A percentile compares a stretch with the other conserved stretches of the same genome.
These are phyloP conservation scores for Entomobrya multifasciata DNA, from an alignment of 2,888 invertebrate genomes.

Conservation along the genomic window DNA sequence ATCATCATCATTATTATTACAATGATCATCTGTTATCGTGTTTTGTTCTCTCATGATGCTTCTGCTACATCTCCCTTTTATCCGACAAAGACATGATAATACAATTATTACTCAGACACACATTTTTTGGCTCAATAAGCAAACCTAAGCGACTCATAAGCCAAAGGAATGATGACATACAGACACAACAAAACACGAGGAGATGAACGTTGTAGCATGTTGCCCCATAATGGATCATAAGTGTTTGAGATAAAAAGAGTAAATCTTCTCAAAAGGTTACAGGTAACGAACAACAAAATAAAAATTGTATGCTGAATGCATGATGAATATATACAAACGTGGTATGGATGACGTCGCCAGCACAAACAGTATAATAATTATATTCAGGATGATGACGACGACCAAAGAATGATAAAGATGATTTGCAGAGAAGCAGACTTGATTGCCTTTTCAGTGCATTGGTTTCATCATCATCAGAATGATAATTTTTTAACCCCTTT, in stretches of 20 bases:
- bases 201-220: neutral
- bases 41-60: neutral
- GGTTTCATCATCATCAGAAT: slow-evolving; percentile 35
- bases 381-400: neutral
- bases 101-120: slow-evolving; percentile 7
- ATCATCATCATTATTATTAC: slow-evolving; percentile 50
- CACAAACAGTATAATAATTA: neutral
- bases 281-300: no score
- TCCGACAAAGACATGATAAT: slow-evolving; percentile 42
- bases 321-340: no score
- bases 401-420: no score
- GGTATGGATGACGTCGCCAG: no score
- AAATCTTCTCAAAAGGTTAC: no score
- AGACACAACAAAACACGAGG: neutral
- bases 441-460: slow-evolving; percentile 39
- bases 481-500: slow-evolving; percentile 24
- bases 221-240: no score
- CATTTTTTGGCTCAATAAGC: neutral
- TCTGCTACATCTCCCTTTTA: slow-evolving; percentile 21
- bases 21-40: slow-evolving; percentile 5
- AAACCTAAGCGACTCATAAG: neutral
- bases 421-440: neutral
- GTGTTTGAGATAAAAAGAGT: no score
- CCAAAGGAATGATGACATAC: neutral
- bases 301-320: no score